A percentile compares a stretch with the other conserved stretches of the same genome.
Conservation (phyloP, 35 echinoderm and acorn worm species). For the Lytechinus variegatus region DNA sequence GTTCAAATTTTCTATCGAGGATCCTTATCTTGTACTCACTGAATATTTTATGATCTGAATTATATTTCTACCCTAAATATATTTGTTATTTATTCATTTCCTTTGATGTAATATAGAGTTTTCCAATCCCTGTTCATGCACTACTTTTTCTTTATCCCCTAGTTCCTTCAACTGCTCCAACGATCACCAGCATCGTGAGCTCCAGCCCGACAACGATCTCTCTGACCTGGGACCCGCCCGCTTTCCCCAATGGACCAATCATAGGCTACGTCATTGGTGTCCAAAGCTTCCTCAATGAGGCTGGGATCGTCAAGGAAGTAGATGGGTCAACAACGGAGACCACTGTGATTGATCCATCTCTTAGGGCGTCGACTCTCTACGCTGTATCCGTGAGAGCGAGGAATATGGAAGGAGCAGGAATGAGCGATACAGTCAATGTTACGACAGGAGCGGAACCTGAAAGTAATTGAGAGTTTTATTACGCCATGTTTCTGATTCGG, state of each 20-base stretch:
- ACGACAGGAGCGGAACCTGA: constrained; percentile 60
- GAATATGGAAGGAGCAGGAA: constrained; percentile 65
- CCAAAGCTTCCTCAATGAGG: neutral
- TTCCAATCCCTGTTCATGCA: neutral
- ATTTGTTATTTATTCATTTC: too few relatives aligned
- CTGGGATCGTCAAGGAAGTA: neutral
- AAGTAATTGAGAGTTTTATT: constrained; percentile 50
- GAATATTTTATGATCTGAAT: too few relatives aligned
- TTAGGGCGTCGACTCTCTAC: constrained; percentile 59
- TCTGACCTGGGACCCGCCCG: constrained; percentile 63
- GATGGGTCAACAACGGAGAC: neutral
- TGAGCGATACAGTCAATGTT: constrained; percentile 33
- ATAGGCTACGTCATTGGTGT: constrained; percentile 51
- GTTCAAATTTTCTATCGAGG: too few relatives aligned
- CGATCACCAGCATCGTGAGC: constrained; percentile 74
- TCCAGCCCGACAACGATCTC: constrained; percentile 69
- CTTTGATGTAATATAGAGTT: too few relatives aligned
- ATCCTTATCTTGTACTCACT: too few relatives aligned
- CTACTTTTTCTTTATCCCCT: neutral
- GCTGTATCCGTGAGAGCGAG: constrained; percentile 65
- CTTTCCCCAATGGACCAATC: constrained; percentile 73
- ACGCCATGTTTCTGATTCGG: neutral
- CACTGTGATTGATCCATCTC: constrained; percentile 7
- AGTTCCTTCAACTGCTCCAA: constrained; percentile 70
- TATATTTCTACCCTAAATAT: too few relatives aligned